Base-by-base conservation (phyloP, 2,888 invertebrate genomes). In the Agonopterix arenella region DNA sequence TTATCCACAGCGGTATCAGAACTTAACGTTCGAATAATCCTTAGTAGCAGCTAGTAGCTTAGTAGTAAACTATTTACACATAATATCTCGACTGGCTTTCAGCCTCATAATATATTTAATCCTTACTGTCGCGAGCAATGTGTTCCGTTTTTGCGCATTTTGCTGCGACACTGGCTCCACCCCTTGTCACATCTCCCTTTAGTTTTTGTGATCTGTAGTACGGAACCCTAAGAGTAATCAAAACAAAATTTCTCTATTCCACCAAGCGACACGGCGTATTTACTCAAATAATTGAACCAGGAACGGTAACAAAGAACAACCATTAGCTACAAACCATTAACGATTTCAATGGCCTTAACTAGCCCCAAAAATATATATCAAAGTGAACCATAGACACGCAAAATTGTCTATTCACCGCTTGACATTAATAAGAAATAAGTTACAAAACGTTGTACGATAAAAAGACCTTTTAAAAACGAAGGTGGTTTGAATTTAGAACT, bases 311-410 rank as follows among this genome's bases (percentile, higher is more conserved):
- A 51, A 54, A 52, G 53, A 54, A 49, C 45, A 53, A 40, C 46
- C 45, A 45, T 55, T 40, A 51, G 50, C 53, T 48, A 49, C 56
- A 54, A 55, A 48, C 59, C 64, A 63, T 66, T 60, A 64, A 48
- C 55, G 51, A 54, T 58, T 62, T 61, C 56, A 59, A 62, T 61
- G 56, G 53, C 45, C 48, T 44, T 65, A 68, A 66, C 61, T 28
- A 28, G 40, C 40, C 40, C 40, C n/a, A 40, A 40, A 9, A 40
- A 40, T 63, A 57, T 55, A 59, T 59, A 58, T 52, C 50, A 52
- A 57, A 52, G 53, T 55, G 54, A 57, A 56, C 50, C 52, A 56
- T 55, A 57, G 53, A 47, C 60, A 68, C 61, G 68, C 65, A 56
- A 67, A 67, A 61, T 52, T 48, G 50, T 53, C 57, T 55, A 55